Conservation (phyloP, 2,888 invertebrate genomes). For the Dilophus febrilis region DNA sequence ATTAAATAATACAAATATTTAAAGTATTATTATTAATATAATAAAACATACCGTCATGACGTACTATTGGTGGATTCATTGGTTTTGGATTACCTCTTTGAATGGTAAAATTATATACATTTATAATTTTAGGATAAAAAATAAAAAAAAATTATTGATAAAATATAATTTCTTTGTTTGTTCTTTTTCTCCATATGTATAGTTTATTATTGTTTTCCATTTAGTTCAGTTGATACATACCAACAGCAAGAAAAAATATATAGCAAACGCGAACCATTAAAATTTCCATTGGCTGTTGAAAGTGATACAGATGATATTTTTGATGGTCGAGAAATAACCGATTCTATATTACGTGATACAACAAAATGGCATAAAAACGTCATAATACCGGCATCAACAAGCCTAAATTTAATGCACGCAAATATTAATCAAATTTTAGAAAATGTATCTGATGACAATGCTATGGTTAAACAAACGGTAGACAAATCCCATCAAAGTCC, state of each 20-base stretch:
- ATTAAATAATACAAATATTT: too few relatives aligned
- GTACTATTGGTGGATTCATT: conserved; percentile 75
- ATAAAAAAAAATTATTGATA: too few relatives aligned
- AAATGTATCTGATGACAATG: too few relatives aligned
- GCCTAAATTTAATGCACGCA: too few relatives aligned
- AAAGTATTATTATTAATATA: too few relatives aligned
- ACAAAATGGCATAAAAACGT: background rate
- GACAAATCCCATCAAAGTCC: too few relatives aligned
- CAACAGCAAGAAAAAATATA: conserved; percentile 12
- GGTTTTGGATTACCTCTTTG: conserved; percentile 66
- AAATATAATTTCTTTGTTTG: too few relatives aligned
- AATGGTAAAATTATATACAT: conserved; percentile 7
- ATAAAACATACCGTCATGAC: conserved; percentile 57
- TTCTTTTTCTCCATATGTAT: background rate
- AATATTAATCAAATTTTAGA: too few relatives aligned
- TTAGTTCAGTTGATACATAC: background rate
- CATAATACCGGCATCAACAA: conserved; percentile 3
- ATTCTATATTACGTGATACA: background rate
- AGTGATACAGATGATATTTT: conserved; percentile 16
- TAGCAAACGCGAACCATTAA: conserved; percentile 8
- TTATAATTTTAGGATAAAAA: conserved; percentile 9
- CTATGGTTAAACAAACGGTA: too few relatives aligned
- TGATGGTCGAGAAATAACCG: conserved; percentile 13
- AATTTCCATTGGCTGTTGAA: conserved; percentile 11
- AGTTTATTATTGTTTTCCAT: background rate